Evolutionary conservation across 2,113 vertebrate genomes (phyloP).

Genomic region (Myocastor coypus): DNA sequence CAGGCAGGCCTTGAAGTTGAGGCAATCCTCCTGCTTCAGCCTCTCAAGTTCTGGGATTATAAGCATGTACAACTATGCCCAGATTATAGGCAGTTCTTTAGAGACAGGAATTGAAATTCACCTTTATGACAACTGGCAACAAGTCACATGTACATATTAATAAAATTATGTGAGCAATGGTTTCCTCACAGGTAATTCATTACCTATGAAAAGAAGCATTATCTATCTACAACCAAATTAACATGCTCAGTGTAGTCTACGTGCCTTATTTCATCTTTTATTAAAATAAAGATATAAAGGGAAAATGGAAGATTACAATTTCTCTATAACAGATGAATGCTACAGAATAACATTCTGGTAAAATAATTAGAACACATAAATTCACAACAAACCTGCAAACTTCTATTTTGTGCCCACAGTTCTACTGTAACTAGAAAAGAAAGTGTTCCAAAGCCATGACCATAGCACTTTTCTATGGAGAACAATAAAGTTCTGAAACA

Average conservation of each 20-base stretch:
- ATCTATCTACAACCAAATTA: conserved; percentile 6
- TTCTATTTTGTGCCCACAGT: background rate
- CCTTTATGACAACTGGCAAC: background rate
- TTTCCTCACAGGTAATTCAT: background rate
- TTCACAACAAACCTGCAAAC: background rate
- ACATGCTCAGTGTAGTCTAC: background rate
- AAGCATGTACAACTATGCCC: background rate
- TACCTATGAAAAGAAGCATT: background rate
- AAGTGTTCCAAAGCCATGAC: conserved; percentile 47
- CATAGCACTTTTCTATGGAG: conserved; percentile 40
- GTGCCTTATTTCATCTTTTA: conserved; percentile 3
- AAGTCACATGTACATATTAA: conserved; percentile 26
- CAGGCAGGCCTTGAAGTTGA: background rate
- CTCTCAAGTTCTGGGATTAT: background rate
- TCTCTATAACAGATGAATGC: conserved; percentile 11
- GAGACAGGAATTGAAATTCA: background rate
- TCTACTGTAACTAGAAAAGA: conserved; percentile 52
- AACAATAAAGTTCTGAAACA: conserved; percentile 65
- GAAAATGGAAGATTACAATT: background rate
- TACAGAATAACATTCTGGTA: conserved; percentile 27
- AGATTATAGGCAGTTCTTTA: background rate
- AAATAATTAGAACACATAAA: conserved; percentile 60
- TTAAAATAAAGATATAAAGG: conserved; percentile 27
- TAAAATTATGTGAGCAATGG: background rate
- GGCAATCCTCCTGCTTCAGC: background rate